Base-by-base conservation (phyloP, 2,797 vertebrate genomes). In the Staurois parvus region DNA sequence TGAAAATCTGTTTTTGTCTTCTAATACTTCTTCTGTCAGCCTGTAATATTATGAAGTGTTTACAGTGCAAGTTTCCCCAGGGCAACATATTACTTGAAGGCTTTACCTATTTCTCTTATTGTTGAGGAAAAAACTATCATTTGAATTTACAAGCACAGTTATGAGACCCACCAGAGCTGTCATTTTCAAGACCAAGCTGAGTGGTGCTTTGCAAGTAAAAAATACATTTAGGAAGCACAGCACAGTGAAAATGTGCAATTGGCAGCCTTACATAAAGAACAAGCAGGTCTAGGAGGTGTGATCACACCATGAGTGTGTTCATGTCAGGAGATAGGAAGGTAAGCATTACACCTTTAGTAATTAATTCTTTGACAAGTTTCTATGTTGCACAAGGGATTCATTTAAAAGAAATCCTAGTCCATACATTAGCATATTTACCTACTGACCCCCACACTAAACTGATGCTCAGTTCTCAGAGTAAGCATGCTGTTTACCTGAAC, bases 291-390 rank as follows among this genome's bases (percentile, higher is more conserved):
- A 40, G 30, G 21, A 67, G 48, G 74, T 56, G 66, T 68, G 42
- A 76, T 84, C 62, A 76, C 73, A 76, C 40, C 73, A 45, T 13
- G 17, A 84, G 42, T 30, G 56, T 83, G 34, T 83, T 73, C 37
- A 9, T 69, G 73, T 30, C 75, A 69, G 74, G 45, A 70, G 74
- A 24, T 34, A 59, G 34, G 10, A 52, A 69, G 81, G 42, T 84
- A 48, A 42, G 59, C 29, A 48, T 76, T 83, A 68, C 73, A 76
- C 81, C 67, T 84, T 34, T 28, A 30, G 28, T 84, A 76, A 84
- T 84, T 66, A 76, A 84, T 84, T 84, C 42, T 52, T 76, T 84
- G 73, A 52, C 73, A 76, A 73, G 30, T 76, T 83, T 72, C 40
- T 69, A 17, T 66, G 52, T 29, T 79, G 26, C n/a, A 66, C 10